Evolutionary conservation across 2,888 invertebrate genomes (phyloP).

Genomic region (Reticulitermes lucifugus): DNA sequence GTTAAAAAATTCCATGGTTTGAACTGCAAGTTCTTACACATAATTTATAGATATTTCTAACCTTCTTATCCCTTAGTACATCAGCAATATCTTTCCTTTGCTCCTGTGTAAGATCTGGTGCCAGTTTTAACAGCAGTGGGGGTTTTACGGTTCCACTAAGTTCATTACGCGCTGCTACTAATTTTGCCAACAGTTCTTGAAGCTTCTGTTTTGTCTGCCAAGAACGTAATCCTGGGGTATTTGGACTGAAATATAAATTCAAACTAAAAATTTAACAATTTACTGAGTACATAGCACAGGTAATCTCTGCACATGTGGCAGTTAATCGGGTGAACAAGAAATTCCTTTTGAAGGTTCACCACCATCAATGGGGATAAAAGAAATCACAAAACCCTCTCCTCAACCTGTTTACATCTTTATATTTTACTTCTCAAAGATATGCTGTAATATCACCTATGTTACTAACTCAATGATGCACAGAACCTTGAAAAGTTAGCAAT

Average conservation of each 20-base stretch:
- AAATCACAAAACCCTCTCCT: no score
- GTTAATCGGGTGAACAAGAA: no score
- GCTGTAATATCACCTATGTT: no score
- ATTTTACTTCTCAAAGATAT: no score
- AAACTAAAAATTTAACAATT: slow-evolving; percentile 13
- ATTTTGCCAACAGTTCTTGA: slow-evolving; percentile 72
- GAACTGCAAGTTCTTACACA: no score
- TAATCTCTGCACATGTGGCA: no score
- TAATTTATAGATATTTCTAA: slow-evolving; percentile 51
- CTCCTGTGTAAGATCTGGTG: slow-evolving; percentile 85
- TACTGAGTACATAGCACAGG: neutral
- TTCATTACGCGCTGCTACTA: slow-evolving; percentile 72
- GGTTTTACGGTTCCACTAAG: slow-evolving; percentile 68
- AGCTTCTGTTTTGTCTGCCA: slow-evolving; percentile 85
- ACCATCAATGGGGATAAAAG: no score
- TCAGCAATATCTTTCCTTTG: slow-evolving; percentile 86
- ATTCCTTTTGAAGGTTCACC: no score
- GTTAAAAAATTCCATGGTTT: no score
- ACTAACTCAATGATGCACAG: no score
- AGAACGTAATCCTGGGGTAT: slow-evolving; percentile 90
- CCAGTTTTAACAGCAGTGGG: slow-evolving; percentile 92
- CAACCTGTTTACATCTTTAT: no score
- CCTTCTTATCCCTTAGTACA: slow-evolving; percentile 67
- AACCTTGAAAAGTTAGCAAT: no score
- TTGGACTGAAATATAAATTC: slow-evolving; percentile 77